Evolutionary conservation across 2,113 vertebrate species (phyloP).

Genomic region (Pyxicephalus adspersus): DNA sequence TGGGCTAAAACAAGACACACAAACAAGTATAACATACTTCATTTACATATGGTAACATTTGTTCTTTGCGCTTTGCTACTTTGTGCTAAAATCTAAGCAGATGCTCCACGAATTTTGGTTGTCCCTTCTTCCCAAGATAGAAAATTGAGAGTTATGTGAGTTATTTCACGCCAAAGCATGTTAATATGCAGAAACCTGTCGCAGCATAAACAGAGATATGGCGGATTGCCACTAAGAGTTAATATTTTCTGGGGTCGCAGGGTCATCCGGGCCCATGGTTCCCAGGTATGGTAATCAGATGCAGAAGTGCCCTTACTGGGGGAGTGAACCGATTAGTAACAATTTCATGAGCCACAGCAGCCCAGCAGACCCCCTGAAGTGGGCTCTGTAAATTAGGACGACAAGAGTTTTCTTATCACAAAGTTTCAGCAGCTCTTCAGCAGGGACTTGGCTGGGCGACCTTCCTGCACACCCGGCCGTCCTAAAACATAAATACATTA

Average conservation of each 20-base stretch:
- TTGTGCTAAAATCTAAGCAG: no score
- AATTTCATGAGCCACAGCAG: neutral
- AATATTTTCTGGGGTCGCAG: neutral
- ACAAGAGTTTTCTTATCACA: constrained; percentile 33
- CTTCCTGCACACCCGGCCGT: constrained; percentile 42
- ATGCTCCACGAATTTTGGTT: no score
- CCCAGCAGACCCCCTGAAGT: constrained; percentile 9
- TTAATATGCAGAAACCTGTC: no score
- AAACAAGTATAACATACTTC: no score
- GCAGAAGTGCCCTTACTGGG: constrained; percentile 2
- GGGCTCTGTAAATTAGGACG: constrained; percentile 20
- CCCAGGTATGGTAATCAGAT: constrained; percentile 42
- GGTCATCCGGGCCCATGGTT: neutral
- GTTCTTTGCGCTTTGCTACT: no score
- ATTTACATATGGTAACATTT: no score
- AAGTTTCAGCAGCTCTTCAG: constrained; percentile 29
- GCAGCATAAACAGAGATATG: no score
- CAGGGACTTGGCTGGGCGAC: constrained; percentile 9
- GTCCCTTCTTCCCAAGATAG: no score
- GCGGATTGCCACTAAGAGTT: neutral
- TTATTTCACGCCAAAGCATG: no score
- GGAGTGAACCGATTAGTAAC: constrained; percentile 3
- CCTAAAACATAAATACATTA: constrained; percentile 82
- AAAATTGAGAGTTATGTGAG: no score
- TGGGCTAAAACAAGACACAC: no score